Evolutionary conservation across 2,113 vertebrate genomes (phyloP).

Genomic region (Empidonax alnorum): DNA sequence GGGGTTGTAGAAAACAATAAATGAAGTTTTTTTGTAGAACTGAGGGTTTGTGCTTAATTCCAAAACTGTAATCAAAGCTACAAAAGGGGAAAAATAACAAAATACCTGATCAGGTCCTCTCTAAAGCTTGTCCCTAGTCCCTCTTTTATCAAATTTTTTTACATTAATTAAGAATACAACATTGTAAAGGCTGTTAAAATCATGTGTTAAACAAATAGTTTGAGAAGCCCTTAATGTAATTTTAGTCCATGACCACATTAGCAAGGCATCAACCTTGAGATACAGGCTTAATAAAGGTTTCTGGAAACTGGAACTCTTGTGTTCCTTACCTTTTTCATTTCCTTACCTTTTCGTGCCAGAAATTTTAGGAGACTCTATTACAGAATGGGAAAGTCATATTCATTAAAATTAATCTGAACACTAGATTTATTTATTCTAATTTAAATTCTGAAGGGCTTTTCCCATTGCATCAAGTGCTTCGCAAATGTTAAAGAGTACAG

Average conservation of each 20-base stretch:
- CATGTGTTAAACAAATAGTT: neutral
- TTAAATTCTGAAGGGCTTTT: neutral
- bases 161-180: neutral
- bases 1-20: neutral
- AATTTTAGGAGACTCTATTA: neutral
- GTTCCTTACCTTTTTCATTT: neutral
- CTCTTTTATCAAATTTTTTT: neutral
- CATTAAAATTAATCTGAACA: neutral
- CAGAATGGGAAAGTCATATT: neutral
- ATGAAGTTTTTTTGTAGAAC: neutral
- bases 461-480: neutral
- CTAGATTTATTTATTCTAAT: neutral
- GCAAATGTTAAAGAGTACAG: neutral
- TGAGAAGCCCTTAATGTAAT: neutral
- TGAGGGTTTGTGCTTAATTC: neutral
- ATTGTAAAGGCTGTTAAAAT: neutral
- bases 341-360: neutral
- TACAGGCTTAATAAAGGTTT: neutral
- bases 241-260: neutral
- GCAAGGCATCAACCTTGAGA: neutral
- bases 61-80: neutral
- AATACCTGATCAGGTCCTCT: neutral
- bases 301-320: neutral
- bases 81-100: neutral
- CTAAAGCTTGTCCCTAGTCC: neutral